phyloP scores from a whole-genome alignment of 23 tunicate genomes.

The Trididemnum nubilum region DNA sequence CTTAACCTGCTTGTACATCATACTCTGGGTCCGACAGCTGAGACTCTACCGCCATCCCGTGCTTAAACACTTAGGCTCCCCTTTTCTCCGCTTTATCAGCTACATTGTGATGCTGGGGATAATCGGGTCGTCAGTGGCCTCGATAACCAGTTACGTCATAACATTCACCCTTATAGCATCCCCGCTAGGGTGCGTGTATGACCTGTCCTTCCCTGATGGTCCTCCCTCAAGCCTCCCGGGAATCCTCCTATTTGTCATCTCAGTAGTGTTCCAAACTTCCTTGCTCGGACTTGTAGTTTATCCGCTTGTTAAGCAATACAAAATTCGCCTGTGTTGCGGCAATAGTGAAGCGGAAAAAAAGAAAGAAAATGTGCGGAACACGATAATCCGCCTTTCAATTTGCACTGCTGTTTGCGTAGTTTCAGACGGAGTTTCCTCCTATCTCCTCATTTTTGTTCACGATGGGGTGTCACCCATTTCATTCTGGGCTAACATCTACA shows the following conservation, averaged over 20 bases:
- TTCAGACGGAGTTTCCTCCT: constrained; percentile 63
- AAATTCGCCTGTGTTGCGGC: constrained; percentile 28
- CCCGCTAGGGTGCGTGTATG: constrained; percentile 49
- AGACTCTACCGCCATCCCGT: constrained; percentile 50
- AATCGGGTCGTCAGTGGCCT: constrained; percentile 35
- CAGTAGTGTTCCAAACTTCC: constrained; percentile 45
- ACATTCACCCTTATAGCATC: constrained; percentile 47
- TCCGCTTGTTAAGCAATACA: constrained; percentile 55
- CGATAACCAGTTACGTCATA: constrained; percentile 33
- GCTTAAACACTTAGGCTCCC: constrained; percentile 41
- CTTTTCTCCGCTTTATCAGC: constrained; percentile 37
- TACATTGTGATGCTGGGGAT: constrained; percentile 32
- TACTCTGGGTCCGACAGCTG: constrained; percentile 51
- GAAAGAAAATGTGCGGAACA: constrained; percentile 24
- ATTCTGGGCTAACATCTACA: constrained; percentile 64
- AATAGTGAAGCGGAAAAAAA: not conserved
- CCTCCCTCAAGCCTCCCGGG: constrained; percentile 49
- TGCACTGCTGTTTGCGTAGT: constrained; percentile 64
- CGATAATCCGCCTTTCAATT: constrained; percentile 52
- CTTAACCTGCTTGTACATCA: constrained; percentile 33
- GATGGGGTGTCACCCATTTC: constrained; percentile 52
- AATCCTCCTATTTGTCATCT: constrained; percentile 26
- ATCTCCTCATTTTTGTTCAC: constrained; percentile 47
- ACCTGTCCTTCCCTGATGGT: constrained; percentile 17
- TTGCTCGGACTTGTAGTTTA: constrained; percentile 45